A percentile compares a stretch with the other conserved stretches of the same genome.
phyloP scores from a whole-genome alignment of 2,113 vertebrate genomes.

The Chloropsis cyanopogon region DNA sequence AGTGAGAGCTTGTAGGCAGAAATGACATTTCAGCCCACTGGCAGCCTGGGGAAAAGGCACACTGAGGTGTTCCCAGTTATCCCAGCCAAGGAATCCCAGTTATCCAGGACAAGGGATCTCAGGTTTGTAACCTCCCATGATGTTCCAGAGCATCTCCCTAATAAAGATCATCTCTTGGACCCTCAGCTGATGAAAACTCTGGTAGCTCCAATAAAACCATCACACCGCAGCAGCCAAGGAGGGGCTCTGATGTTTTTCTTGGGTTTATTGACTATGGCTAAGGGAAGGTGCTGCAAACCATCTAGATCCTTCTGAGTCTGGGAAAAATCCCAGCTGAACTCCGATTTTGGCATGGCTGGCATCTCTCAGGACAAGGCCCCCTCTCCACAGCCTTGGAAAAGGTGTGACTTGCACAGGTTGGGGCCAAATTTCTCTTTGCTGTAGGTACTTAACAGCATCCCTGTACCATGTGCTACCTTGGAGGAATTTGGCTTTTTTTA shows the following conservation, averaged over 20 bases:
- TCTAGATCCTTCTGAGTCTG: background rate
- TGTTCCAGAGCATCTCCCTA: background rate
- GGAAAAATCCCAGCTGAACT: background rate
- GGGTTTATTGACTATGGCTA: background rate
- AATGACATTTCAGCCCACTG: background rate
- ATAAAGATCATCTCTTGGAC: background rate
- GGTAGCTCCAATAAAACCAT: background rate
- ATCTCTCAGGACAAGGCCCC: background rate
- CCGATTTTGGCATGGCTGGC: rapidly evolving
- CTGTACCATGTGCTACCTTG: rapidly evolving
- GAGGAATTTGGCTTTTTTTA: background rate
- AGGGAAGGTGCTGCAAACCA: background rate
- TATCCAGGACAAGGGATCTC: background rate
- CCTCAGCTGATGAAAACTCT: background rate
- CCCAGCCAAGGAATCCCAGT: background rate
- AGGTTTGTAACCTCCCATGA: background rate
- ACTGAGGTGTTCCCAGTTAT: background rate
- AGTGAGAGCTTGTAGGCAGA: background rate
- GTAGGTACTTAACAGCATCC: background rate
- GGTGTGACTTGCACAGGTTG: background rate
- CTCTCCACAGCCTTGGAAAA: background rate
- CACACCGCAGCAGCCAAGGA: background rate
- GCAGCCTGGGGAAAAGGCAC: background rate
- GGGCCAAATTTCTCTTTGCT: background rate
- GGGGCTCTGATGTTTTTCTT: background rate